Evolutionary conservation across 2,797 vertebrate genomes (phyloP), one percentile per base, ranked within the genome.

Genomic region (Toxotes lorentzi): DNA sequence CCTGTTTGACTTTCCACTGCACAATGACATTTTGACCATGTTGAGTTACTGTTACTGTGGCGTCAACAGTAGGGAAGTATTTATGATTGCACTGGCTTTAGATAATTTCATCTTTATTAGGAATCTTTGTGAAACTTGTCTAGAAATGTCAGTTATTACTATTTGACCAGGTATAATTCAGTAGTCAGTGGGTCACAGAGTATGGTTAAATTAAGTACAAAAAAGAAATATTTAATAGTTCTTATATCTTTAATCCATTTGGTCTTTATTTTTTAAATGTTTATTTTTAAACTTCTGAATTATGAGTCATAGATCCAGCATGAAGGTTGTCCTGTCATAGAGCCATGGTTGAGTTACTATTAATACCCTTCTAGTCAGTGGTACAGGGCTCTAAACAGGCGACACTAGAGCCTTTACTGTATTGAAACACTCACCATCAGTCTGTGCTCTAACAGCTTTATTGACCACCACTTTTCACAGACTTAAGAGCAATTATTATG

Each of bases 291-390:
- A 78, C 45, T 69, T 58, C 70, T 78, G 79, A 87, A 84, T 88
- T 84, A 82, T 85, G 89, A 90, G 83, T 89, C 86, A 86, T 64
- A 75, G 82, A 90, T 83, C 71, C 58, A 89, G 75, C 79, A 83
- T 88, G 90, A 88, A 90, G 86, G 90, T 91, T 93, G 88, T 76
- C 65, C 85, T 90, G 91, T 92, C 86, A 89, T 85, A 89, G 75
- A 58, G 88, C 90, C 87, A 89, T 85, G 82, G 79, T 88, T 73
- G 56, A 54, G 86, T 83, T 88, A 70, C 92, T 94, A 94, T 93
- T 92, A 87, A 93, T 93, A 94, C 76, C 68, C 70, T 23, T 79
- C 66, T 77, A 78, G 86, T 87, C 64, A 48, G 83, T 89, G 86
- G 78, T 61, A 83, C 79, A 76, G 71, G 57, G 34, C 85, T 88